Conservation (phyloP, 2,888 invertebrate species). For the Pristionchus entomophagus region DNA sequence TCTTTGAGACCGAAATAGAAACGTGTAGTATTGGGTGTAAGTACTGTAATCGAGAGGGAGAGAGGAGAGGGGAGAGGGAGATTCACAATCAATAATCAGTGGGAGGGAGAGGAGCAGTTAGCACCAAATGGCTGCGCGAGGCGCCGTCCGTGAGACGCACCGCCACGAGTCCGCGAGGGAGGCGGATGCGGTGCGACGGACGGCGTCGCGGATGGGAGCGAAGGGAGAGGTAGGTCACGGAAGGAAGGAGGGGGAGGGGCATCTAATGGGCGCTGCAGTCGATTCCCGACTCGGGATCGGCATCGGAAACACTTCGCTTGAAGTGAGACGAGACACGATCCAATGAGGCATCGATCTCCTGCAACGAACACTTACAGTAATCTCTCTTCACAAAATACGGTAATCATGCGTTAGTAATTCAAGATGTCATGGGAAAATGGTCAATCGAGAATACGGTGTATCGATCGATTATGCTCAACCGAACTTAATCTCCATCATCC, state of each 20-base stretch:
- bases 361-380: slow-evolving; percentile 46
- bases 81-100: slow-evolving; percentile 16
- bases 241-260: not conserved
- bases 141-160: slow-evolving; percentile 23
- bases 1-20: not conserved
- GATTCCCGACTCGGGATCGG: slow-evolving; percentile 22
- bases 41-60: not conserved
- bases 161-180: not conserved
- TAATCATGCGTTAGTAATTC: no score
- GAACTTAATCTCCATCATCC: no score
- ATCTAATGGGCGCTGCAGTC: slow-evolving; percentile 26
- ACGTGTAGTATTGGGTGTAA: not conserved
- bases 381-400: not conserved
- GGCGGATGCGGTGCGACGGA: slow-evolving; percentile 24
- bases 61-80: no score
- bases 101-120: not conserved
- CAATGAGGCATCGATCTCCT: slow-evolving; percentile 63
- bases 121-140: slow-evolving; percentile 36
- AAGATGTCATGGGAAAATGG: no score
- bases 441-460: no score
- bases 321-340: slow-evolving; percentile 58
- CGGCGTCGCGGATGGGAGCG: not conserved
- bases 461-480: no score
- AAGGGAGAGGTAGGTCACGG: not conserved
- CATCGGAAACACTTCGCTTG: slow-evolving; percentile 56